Evolutionary conservation across 2,888 invertebrate genomes (phyloP).

Genomic region (Drosophila kambysellisi): DNA sequence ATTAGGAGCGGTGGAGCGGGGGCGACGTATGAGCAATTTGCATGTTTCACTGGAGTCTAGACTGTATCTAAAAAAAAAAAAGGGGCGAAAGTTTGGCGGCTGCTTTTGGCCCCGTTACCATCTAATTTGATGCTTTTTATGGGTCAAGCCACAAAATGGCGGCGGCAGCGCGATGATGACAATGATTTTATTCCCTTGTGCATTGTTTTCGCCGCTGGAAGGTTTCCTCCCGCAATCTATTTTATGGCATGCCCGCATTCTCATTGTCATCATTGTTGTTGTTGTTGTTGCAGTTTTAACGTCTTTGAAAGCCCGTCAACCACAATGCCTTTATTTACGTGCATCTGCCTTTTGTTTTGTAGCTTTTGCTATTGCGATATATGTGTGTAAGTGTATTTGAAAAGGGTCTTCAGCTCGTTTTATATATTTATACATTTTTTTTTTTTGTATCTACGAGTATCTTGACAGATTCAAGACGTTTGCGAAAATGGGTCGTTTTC

Average conservation of each 20-base stretch:
- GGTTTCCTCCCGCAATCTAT: slow-evolving; percentile 62
- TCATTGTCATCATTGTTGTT: slow-evolving; percentile 14
- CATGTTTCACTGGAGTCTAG: slow-evolving; percentile 54
- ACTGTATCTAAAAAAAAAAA: slow-evolving; percentile 20
- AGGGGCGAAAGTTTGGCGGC: background rate
- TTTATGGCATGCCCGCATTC: slow-evolving; percentile 55
- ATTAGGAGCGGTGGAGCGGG: background rate
- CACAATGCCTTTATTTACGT: slow-evolving; percentile 75
- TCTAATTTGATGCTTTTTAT: slow-evolving; percentile 57
- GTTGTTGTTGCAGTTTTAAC: slow-evolving; percentile 37
- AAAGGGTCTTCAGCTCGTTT: slow-evolving; percentile 59
- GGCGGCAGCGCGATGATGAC: slow-evolving; percentile 34
- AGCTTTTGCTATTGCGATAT: slow-evolving; percentile 29
- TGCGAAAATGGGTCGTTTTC: slow-evolving; percentile 1
- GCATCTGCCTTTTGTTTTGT: slow-evolving; percentile 70
- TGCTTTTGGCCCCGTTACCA: slow-evolving; percentile 17
- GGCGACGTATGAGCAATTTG: slow-evolving; percentile 67
- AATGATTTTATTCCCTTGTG: slow-evolving; percentile 47
- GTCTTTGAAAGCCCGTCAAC: slow-evolving; percentile 62
- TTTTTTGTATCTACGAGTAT: slow-evolving; percentile 1
- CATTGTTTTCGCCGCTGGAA: slow-evolving; percentile 28
- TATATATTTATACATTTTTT: slow-evolving; percentile 6
- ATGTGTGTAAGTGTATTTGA: slow-evolving; percentile 48
- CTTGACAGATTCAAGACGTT: slow-evolving; percentile 5
- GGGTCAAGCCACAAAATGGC: slow-evolving; percentile 75